phyloP scores from a whole-genome alignment of 2,113 vertebrate genomes.

The Spea multiplicata region DNA sequence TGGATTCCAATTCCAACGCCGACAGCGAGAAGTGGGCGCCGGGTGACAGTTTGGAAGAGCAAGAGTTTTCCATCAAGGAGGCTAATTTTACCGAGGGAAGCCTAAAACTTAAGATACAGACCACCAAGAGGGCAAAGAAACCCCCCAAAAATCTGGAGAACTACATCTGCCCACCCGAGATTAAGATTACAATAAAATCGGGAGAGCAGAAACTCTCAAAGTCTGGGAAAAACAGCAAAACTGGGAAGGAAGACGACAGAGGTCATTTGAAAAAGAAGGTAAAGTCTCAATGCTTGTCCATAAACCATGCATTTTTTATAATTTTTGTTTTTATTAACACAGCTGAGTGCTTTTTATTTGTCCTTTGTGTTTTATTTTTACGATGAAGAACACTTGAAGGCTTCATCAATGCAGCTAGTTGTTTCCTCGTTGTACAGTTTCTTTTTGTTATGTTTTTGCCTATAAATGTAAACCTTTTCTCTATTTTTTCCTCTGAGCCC shows the following conservation, averaged over 20 bases:
- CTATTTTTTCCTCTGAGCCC: no score
- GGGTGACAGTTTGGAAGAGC: conserved; percentile 88
- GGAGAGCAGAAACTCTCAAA: conserved; percentile 80
- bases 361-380: no score
- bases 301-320: no score
- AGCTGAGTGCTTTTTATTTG: no score
- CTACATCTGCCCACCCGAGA: conserved; percentile 97
- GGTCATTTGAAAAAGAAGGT: conserved; percentile 91
- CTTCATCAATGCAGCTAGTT: no score
- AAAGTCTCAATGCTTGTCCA: conserved; percentile 50
- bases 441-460: no score
- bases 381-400: no score
- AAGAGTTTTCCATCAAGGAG: conserved; percentile 99
- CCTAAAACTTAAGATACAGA: conserved; percentile 98
- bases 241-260: conserved; percentile 83
- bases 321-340: no score
- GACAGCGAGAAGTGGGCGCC: conserved; percentile 86
- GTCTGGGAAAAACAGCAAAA: conserved; percentile 76
- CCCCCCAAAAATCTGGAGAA: conserved; percentile 97
- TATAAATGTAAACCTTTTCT: no score
- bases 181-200: conserved; percentile 95
- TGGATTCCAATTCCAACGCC: conserved; percentile 85
- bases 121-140: conserved; percentile 96
- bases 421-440: no score
- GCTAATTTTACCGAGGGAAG: conserved; percentile 97